Percentiles rank a stretch among this genome's conserved stretches.
phyloP scores from a whole-genome alignment of 2,888 invertebrate genomes.

The Agrilus mali region DNA sequence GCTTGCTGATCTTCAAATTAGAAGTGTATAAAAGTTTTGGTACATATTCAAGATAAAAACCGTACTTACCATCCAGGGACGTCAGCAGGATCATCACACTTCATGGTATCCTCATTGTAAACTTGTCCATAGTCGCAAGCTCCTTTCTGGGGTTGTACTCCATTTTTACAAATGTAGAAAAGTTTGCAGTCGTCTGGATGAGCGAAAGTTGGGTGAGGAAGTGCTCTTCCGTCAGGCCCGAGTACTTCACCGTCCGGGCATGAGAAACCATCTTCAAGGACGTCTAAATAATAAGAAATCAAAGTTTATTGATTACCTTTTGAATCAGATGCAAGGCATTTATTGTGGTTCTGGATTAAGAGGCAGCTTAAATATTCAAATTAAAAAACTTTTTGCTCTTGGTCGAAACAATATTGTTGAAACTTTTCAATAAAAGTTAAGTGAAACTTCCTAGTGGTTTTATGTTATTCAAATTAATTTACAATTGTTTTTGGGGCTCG shows the following conservation, averaged over 20 bases:
- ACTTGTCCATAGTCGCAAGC: slow-evolving; percentile 61
- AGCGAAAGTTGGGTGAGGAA: slow-evolving; percentile 66
- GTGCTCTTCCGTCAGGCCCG: slow-evolving; percentile 52
- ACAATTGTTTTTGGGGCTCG: not conserved
- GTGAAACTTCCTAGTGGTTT: no score
- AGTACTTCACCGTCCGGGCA: slow-evolving; percentile 58
- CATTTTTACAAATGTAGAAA: slow-evolving; percentile 72
- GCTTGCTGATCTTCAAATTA: no score
- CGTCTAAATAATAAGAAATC: slow-evolving; percentile 36
- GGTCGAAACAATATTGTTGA: no score
- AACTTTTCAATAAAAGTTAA: no score
- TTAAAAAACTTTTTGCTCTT: no score
- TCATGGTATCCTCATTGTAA: slow-evolving; percentile 65
- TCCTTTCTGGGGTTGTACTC: slow-evolving; percentile 61
- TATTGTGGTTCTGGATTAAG: no score
- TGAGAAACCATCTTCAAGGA: slow-evolving; percentile 61
- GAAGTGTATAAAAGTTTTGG: no score
- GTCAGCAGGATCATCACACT: slow-evolving; percentile 64
- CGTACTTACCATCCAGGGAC: slow-evolving; percentile 61
- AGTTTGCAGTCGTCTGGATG: slow-evolving; percentile 71
- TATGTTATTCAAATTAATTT: no score
- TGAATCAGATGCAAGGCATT: no score
- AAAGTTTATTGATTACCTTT: no score
- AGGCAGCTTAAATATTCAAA: no score
- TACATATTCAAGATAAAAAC: not conserved